These are phyloP conservation scores for Otus sunia DNA, from an alignment of 2,113 vertebrate genomes.

Conservation along the genomic window DNA sequence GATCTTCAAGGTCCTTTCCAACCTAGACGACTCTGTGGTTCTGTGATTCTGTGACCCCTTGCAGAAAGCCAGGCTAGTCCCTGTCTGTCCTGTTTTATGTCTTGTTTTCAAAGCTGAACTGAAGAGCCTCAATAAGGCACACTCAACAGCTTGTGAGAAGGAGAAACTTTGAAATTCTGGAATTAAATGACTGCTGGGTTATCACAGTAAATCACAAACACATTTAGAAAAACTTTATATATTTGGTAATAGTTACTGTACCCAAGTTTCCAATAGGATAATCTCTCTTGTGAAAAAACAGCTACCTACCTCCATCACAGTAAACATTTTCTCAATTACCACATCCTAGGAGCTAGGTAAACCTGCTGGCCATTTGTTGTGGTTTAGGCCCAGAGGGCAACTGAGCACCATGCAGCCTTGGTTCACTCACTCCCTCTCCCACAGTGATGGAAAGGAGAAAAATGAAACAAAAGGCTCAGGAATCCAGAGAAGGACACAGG, in stretches of 20 bases:
- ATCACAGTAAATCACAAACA: not conserved
- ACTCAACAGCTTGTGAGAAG: not conserved
- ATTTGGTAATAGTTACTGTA: not conserved
- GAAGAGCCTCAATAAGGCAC: not conserved
- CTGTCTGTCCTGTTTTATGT: not conserved
- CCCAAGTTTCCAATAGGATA: not conserved
- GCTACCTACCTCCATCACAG: not conserved
- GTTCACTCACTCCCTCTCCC: no score
- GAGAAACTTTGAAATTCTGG: not conserved
- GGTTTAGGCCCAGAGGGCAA: no score
- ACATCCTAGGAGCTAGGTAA: not conserved
- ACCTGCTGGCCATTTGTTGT: not conserved
- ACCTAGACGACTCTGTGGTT: no score
- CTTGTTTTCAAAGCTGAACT: not conserved
- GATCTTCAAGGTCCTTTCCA: no score
- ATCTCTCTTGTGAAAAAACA: not conserved
- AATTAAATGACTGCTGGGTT: not conserved
- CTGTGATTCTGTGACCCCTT: no score
- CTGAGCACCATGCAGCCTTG: no score
- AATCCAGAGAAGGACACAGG: no score
- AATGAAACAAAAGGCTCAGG: no score
- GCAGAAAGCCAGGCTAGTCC: not conserved
- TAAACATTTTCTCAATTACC: not conserved
- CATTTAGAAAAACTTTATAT: not conserved
- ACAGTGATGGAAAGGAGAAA: no score